Evolutionary conservation across 2,888 invertebrate genomes (phyloP).

Genomic region (Cataglyphis cursor): DNA sequence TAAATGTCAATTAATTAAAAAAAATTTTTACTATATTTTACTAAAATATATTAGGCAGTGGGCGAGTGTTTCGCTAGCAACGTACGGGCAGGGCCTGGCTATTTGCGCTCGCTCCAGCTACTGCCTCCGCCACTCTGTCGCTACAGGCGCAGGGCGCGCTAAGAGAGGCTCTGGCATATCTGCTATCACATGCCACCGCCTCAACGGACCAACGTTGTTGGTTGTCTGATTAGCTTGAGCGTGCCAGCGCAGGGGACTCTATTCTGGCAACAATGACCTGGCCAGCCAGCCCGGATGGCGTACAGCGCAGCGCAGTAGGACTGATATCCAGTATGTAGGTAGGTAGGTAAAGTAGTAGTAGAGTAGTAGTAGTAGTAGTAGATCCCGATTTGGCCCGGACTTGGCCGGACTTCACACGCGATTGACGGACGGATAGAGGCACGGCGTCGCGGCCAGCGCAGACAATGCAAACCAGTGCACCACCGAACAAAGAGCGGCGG

Average conservation of each 20-base stretch:
- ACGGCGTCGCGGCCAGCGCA: constrained; percentile 87
- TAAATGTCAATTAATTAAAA: constrained; percentile 74
- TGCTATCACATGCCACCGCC: constrained; percentile 83
- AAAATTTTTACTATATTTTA: constrained; percentile 76
- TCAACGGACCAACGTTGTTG: constrained; percentile 82
- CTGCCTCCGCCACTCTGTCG: constrained; percentile 85
- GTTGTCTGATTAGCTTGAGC: constrained; percentile 82
- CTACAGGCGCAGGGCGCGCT: constrained; percentile 77
- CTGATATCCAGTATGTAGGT: constrained; percentile 82
- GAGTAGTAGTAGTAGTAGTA: constrained; percentile 70
- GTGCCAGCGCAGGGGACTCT: constrained; percentile 84
- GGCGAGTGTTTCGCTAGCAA: constrained; percentile 85
- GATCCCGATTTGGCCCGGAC: constrained; percentile 82
- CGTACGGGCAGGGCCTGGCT: constrained; percentile 86
- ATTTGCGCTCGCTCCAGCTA: constrained; percentile 85
- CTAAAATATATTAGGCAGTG: constrained; percentile 82
- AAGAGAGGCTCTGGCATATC: constrained; percentile 82
- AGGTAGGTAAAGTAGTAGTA: constrained; percentile 70
- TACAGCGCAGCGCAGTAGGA: constrained; percentile 81
- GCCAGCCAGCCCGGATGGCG: constrained; percentile 84
- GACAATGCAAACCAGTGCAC: constrained; percentile 86
- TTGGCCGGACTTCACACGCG: constrained; percentile 80
- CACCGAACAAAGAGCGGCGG: constrained; percentile 85
- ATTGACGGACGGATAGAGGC: constrained; percentile 85
- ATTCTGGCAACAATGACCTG: constrained; percentile 84